Conservation (phyloP, 2,888 invertebrate species). For the Eretmocerus hayati region DNA sequence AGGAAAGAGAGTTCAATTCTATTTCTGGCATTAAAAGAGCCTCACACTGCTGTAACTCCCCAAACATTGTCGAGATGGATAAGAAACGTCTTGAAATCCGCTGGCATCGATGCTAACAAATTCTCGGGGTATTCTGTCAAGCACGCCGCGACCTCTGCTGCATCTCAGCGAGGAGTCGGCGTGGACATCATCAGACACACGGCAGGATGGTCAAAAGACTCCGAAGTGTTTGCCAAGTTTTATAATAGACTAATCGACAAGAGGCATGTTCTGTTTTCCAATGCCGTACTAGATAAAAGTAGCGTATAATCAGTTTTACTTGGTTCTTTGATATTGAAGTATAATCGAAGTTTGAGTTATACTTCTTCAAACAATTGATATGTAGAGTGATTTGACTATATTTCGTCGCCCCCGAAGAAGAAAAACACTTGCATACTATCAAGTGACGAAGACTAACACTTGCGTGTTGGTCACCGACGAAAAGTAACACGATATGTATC, state of each 20-base stretch:
- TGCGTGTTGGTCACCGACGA: no score
- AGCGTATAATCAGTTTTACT: no score
- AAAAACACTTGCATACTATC: no score
- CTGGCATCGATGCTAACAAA: slow-evolving; percentile 1
- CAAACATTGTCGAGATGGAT: slow-evolving; percentile 16
- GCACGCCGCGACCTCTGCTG: slow-evolving; percentile 1
- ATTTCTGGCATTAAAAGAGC: slow-evolving; percentile 11
- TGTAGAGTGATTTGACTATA: no score
- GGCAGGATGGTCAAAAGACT: neutral
- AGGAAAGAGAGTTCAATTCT: neutral
- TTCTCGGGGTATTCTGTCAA: slow-evolving; percentile 11
- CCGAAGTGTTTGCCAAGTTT: neutral
- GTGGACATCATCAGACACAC: neutral
- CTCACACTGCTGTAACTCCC: slow-evolving; percentile 3
- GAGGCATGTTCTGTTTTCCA: no score
- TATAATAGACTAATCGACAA: neutral
- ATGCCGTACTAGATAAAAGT: no score
- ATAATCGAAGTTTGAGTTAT: no score
- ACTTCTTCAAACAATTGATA: no score
- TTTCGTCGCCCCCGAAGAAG: no score
- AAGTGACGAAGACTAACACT: no score
- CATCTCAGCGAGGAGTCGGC: neutral
- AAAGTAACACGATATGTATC: no score
- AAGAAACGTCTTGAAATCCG: slow-evolving; percentile 1
- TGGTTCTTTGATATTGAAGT: no score